Base-by-base conservation (phyloP, 2,888 invertebrate species). In the Sussaba pulchella region DNA sequence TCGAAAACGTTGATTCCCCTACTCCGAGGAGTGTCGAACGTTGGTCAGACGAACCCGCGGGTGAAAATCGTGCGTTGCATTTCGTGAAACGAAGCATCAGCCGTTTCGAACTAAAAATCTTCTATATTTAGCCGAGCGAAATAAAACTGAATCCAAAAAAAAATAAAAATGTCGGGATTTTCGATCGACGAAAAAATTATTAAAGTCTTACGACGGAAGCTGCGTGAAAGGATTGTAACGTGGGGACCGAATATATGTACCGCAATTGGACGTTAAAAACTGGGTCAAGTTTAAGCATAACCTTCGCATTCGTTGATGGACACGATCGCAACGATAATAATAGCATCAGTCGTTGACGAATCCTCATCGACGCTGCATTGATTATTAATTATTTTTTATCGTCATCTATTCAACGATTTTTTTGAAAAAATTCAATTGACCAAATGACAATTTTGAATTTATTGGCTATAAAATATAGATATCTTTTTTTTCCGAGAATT, bases 281-380 rank as follows among this genome's bases (percentile, higher is more conserved):
- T 86, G 63, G 88, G 85, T 87, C 88, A 89, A 89, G 88, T 89
- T 89, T 86, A 88, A 82, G 79, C 78, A 85, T 86, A 88, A 86
- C 85, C 86, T 85, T 83, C 80, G 66, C 75, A 73, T 81, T 78
- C 77, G 67, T 69, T 74, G 73, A 81, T 75, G 39, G 41, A 64
- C 24, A 47, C 54, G 69, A 45, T 39, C 21, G 14, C 3, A 41
- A 59, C 52, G 83, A 81, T 82, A 83, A 82, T 83, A 71, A 77
- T 83, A 83, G 79, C 59, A 31, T 70, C 70, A 61, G 61, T 81
- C 64, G 70, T 78, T 39, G 12, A 47, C 61, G 61, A 69, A 50
- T 64, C 52, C 24, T 26, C 52, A 47, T 66, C 70, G 57, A 73
- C 73, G 41, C 47, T 50, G 64, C 52, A 17, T n/a, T 61, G 61